phyloP scores from a whole-genome alignment of 2,797 vertebrate genomes.

The Microchirus variegatus region DNA sequence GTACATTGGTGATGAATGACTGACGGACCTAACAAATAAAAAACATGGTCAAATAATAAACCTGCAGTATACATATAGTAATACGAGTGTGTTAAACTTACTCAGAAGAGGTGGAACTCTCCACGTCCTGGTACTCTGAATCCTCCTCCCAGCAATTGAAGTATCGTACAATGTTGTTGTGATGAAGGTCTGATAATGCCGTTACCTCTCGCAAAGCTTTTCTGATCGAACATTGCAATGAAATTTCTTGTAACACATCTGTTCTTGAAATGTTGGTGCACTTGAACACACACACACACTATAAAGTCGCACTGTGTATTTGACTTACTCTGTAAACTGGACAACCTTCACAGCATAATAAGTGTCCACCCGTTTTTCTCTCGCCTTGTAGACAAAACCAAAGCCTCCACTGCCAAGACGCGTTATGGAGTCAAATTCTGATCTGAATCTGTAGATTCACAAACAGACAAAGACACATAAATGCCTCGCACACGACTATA shows the following conservation, averaged over 20 bases:
- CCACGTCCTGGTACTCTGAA: conserved; percentile 22
- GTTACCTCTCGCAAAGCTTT: conserved; percentile 65
- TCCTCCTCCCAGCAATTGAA: conserved; percentile 63
- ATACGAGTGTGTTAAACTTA: conserved; percentile 28
- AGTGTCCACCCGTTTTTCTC: conserved; percentile 11
- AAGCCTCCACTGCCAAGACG: conserved; percentile 64
- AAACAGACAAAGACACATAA: neutral
- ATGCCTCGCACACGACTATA: neutral
- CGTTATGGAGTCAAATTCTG: conserved; percentile 48
- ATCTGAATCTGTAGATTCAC: conserved; percentile 57
- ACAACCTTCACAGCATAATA: conserved; percentile 77
- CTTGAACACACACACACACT: neutral
- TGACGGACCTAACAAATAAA: conserved; percentile 37
- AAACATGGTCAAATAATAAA: neutral
- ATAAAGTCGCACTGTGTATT: conserved; percentile 10
- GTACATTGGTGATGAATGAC: conserved; percentile 6
- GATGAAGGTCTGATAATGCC: conserved; percentile 51
- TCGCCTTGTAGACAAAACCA: conserved; percentile 73
- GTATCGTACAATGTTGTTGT: conserved; percentile 77
- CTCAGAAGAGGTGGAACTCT: conserved; percentile 28
- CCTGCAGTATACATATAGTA: neutral
- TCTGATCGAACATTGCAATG: conserved; percentile 38
- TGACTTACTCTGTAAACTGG: conserved; percentile 58
- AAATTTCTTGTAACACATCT: neutral
- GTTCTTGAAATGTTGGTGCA: neutral